Evolutionary conservation across 1,140 invertebrate genomes (phyloP), one percentile per base, ranked within the genome.

Genomic region (Aphis gossypii): DNA sequence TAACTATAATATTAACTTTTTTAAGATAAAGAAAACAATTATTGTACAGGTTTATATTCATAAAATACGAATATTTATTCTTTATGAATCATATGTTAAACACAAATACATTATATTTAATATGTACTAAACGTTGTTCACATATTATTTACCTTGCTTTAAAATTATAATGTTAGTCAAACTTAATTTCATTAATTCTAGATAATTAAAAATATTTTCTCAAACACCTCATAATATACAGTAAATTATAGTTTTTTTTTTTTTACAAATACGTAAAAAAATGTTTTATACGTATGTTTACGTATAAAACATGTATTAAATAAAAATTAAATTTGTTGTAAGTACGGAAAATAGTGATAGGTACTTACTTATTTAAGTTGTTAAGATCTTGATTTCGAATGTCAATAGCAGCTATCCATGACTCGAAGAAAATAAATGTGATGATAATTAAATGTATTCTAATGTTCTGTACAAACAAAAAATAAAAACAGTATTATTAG

Each of bases 281-380:
- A 35, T 35, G 35, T 35, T 35, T 35, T 35, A 35, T 35, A 35
- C 35, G 35, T 35, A 35, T 35, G 11, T n/a, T 68, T 25, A 25
- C 25, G 56, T 14, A n/a, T 68, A 14, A 68, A 46, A 68, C 23
- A n/a, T 14, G 7, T 88, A n/a, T 46, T n/a, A 48, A 87, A 51
- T 54, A 51, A 51, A 11, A 18, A 30, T 86, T 46, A 30, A n/a
- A 25, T 41, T 41, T 11, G 11, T 41, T 35, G 0, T 11, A 46
- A 48, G 46, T 51, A 41, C 35, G 1, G 20, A 93, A 56, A 86
- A 51, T 9, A 20, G 9, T 20, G 21, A 41, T 86, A n/a, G n/a
- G n/a, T n/a, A 20, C 82, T 86, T 56, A 93, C 92, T 93, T 92
- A 38, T 92, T 23, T 23, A 76, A 38, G 5, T 48, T 83, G 35